Evolutionary conservation across 1,140 invertebrate genomes (phyloP).

Genomic region (Panagrolaimus sp.): DNA sequence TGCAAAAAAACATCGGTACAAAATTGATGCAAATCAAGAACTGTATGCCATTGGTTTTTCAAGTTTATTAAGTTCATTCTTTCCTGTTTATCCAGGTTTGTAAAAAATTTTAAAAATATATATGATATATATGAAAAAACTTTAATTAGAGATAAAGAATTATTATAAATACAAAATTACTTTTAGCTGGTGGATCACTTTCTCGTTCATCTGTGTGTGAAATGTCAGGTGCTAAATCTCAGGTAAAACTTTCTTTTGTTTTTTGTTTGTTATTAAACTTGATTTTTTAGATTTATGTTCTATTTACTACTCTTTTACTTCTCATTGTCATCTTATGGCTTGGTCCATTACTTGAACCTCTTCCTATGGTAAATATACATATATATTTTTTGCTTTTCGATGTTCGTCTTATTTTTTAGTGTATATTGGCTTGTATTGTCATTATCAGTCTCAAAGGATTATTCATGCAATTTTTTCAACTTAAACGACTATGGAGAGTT

Average conservation of each 20-base stretch:
- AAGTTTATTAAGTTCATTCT: constrained; percentile 62
- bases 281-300: constrained; percentile 42
- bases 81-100: constrained; percentile 63
- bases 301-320: constrained; percentile 57
- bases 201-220: constrained; percentile 55
- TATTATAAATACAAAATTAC: too few species aligned
- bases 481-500: too few species aligned
- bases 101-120: too few species aligned
- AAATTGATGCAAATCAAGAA: constrained; percentile 62
- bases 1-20: constrained; percentile 64
- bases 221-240: constrained; percentile 54
- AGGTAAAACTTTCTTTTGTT: constrained; percentile 21
- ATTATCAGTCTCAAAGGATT: too few species aligned
- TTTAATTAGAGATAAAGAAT: too few species aligned
- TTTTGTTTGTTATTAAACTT: background rate
- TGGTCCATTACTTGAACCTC: constrained; percentile 61
- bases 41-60: constrained; percentile 62
- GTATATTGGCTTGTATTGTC: too few species aligned
- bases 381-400: background rate
- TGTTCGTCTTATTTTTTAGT: background rate
- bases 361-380: constrained; percentile 62
- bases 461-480: too few species aligned
- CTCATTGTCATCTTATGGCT: constrained; percentile 62
- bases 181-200: constrained; percentile 11
- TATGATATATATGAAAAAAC: constrained; percentile 25